Percentiles rank a stretch among this genome's conserved stretches.
phyloP scores from a whole-genome alignment of 2,888 invertebrate species.

The Acrocera orbiculus region DNA sequence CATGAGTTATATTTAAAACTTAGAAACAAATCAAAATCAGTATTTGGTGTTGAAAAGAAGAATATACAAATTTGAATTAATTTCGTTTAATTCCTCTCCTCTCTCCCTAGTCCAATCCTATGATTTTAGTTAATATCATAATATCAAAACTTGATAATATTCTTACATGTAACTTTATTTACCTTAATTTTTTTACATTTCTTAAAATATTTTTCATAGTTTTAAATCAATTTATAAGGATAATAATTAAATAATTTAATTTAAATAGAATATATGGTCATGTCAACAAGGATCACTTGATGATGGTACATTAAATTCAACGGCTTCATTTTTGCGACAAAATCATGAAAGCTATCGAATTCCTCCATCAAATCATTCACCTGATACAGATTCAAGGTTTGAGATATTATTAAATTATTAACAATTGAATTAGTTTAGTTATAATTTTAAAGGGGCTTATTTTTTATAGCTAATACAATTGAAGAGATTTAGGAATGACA shows the following conservation, averaged over 20 bases:
- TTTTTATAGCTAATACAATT: no score
- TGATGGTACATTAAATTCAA: conserved; percentile 13
- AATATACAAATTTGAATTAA: no score
- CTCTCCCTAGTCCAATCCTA: no score
- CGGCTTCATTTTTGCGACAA: conserved; percentile 13
- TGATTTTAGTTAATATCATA: no score
- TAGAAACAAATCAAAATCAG: no score
- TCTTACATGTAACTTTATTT: no score
- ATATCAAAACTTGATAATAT: not conserved
- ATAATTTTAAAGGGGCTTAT: no score
- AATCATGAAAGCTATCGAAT: conserved; percentile 13
- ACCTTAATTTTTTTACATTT: not conserved
- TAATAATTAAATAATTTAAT: not conserved
- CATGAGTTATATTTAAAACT: no score
- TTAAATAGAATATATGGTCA: conserved; percentile 15
- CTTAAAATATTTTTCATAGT: not conserved
- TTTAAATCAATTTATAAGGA: no score
- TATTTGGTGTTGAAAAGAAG: no score
- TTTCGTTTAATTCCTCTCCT: no score
- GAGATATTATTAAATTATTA: not conserved
- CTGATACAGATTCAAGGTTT: conserved; percentile 11
- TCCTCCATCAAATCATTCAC: conserved; percentile 11
- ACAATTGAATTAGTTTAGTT: not conserved
- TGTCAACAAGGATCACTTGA: conserved; percentile 15
- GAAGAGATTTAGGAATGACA: no score